A percentile compares a stretch with the other conserved stretches of the same genome.
These are phyloP conservation scores for Frankliniella intonsa DNA, from an alignment of 2,888 invertebrate species.

Conservation along the genomic window DNA sequence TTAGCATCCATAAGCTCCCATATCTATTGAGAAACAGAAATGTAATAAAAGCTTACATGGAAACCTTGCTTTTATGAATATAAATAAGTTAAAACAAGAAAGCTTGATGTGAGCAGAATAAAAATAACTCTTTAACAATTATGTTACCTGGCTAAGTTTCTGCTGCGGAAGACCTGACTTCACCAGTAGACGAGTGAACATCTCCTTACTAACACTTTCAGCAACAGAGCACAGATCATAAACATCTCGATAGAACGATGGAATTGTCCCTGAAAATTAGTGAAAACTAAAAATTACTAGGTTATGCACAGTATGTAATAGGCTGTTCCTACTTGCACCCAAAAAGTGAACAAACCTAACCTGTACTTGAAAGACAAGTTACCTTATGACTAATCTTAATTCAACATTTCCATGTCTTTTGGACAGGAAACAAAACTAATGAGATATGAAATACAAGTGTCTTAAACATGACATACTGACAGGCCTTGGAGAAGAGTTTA, in stretches of 20 bases:
- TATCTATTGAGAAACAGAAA: conserved; percentile 43
- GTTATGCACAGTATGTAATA: neutral
- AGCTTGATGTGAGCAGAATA: too few relatives aligned
- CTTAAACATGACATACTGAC: too few relatives aligned
- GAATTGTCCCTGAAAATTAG: neutral
- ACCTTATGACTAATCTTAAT: too few relatives aligned
- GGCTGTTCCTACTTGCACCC: too few relatives aligned
- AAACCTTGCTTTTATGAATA: neutral
- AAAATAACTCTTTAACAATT: neutral
- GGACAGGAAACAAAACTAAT: too few relatives aligned
- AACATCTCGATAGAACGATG: conserved; percentile 14
- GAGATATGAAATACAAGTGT: too few relatives aligned
- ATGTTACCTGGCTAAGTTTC: neutral
- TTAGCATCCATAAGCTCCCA: conserved; percentile 53
- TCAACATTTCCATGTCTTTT: too few relatives aligned
- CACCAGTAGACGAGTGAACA: conserved; percentile 4
- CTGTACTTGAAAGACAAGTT: neutral
- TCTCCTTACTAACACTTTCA: neutral
- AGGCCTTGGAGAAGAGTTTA: too few relatives aligned
- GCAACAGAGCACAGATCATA: neutral
- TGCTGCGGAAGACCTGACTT: conserved; percentile 10
- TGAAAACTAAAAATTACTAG: neutral
- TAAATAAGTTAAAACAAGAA: neutral
- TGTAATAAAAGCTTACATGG: neutral
- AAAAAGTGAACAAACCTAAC: neutral